These are phyloP conservation scores for Cyanistes caeruleus DNA, from an alignment of 2,113 vertebrate species.

Conservation along the genomic window DNA sequence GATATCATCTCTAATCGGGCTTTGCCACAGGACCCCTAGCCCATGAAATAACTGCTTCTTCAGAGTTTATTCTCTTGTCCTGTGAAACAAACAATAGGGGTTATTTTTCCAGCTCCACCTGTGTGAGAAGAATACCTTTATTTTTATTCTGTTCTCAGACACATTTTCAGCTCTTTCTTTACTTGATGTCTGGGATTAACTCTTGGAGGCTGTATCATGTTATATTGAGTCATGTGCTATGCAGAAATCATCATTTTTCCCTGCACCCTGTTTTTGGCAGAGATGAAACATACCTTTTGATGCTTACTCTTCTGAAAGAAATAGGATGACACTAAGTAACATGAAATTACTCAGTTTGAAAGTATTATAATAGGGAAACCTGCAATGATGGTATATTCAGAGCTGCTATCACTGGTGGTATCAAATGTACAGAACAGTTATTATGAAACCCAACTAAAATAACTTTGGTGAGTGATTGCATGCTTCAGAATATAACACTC, in stretches of 20 bases:
- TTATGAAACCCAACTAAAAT: not conserved
- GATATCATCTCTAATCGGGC: not conserved
- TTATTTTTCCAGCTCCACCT: not conserved
- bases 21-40: not conserved
- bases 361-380: not conserved
- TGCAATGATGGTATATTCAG: not conserved
- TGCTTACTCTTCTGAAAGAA: not conserved
- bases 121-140: not conserved
- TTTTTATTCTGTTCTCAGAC: not conserved
- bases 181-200: not conserved
- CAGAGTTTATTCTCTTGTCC: not conserved
- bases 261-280: not conserved
- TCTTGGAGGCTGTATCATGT: not conserved
- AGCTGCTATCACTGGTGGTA: not conserved
- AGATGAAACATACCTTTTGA: not conserved
- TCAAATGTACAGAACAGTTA: not conserved
- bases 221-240: not conserved
- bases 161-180: not conserved
- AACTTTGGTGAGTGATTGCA: not conserved
- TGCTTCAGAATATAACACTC: not conserved
- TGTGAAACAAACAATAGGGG: fast-evolving
- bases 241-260: not conserved
- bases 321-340: not conserved
- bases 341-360: not conserved
- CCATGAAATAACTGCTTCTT: not conserved